These are phyloP conservation scores for Cladopsammia gracilis DNA, from an alignment of 64 coral and sea anemone species.

Conservation along the genomic window DNA sequence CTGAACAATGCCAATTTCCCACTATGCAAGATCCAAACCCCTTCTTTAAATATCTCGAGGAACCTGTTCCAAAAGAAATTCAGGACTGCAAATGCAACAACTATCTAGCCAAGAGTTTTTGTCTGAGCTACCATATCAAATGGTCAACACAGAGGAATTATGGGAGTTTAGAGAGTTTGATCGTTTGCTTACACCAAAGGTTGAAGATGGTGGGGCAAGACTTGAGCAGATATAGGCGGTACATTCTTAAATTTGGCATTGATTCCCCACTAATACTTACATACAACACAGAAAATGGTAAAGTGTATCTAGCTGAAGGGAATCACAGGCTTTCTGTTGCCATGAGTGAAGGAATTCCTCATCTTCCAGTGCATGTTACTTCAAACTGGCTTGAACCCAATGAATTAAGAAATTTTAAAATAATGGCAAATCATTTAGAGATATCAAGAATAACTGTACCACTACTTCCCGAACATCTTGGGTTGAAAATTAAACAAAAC, in stretches of 20 bases:
- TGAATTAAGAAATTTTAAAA: constrained; percentile 53
- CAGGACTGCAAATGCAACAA: constrained; percentile 17
- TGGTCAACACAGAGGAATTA: constrained; percentile 12
- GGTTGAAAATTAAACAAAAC: constrained; percentile 3
- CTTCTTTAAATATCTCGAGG: constrained; percentile 38
- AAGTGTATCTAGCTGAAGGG: constrained; percentile 53
- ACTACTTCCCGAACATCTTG: constrained; percentile 48
- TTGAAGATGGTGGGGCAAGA: constrained; percentile 57
- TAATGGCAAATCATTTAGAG: constrained; percentile 63
- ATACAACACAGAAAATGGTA: constrained; percentile 67
- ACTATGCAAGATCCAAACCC: not conserved
- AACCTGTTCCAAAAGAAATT: constrained; percentile 26
- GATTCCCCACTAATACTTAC: constrained; percentile 49
- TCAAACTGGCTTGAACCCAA: constrained; percentile 60
- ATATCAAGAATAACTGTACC: constrained; percentile 30
- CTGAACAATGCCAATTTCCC: not conserved
- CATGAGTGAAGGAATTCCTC: constrained; percentile 60
- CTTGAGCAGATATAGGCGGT: constrained; percentile 44
- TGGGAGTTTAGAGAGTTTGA: constrained; percentile 51
- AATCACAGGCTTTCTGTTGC: constrained; percentile 68
- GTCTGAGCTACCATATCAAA: constrained; percentile 28
- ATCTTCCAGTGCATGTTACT: constrained; percentile 67
- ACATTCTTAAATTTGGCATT: constrained; percentile 54
- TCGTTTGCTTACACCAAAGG: constrained; percentile 29
- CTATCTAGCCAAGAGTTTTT: constrained; percentile 26